Base-by-base conservation (phyloP, 2,888 invertebrate genomes). In the Calliopum simillimum region DNA sequence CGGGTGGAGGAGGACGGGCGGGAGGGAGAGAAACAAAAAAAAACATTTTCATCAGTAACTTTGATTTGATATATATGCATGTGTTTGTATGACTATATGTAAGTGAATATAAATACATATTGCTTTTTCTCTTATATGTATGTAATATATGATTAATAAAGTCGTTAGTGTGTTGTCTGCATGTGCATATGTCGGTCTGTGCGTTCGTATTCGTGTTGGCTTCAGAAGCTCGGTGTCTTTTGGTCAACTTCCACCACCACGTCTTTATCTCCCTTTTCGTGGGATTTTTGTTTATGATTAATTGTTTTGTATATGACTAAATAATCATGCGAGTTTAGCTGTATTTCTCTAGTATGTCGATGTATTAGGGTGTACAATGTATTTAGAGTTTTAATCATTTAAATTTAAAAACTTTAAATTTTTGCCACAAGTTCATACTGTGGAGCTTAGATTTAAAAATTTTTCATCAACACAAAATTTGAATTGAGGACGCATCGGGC, bases 1-100 rank as follows among this genome's bases (percentile, higher is more conserved):
- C 14, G 23, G n/a, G n/a, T n/a, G n/a, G n/a, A n/a, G n/a, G n/a
- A n/a, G n/a, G n/a, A n/a, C n/a, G 43, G 13, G 11, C 19, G 59
- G 8, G 16, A 68, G 44, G 3, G 47, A 23, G 53, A 16, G 53
- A 56, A 23, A 64, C 49, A 6, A 44, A 12, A 67, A n/a, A 67
- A 25, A 70, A 61, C 49, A 21, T 43, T 33, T 46, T 51, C 43
- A 44, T 66, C 56, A 66, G 56, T 19, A 55, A 14, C 25, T 19
- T 16, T 44, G 56, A 66, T 46, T 66, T 66, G 14, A n/a, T 21
- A 19, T 13, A 13, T 73, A 69, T 66, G 55, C 70, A 58, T 69
- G 43, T 53, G 53, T n/a, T 51, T n/a, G 51, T 51, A 6, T 19
- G 53, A 6, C 13, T 53, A 6, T 21, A 21, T 53, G n/a, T 5